Percentiles rank a stretch among this genome's conserved stretches.
These are phyloP conservation scores for Felis catus DNA, from an alignment of 2,113 vertebrate species.

Conservation along the genomic window F.catus_Fca126_mat1.0 CM031424.1:2918001-2918500, in stretches of 20 bases:
- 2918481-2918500: background rate
- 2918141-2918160: background rate
- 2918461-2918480: background rate
- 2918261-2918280: background rate
- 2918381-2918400: background rate
- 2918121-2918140: background rate
- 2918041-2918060: background rate
- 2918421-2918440: background rate
- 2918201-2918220: background rate
- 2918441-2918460: background rate
- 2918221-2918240: background rate
- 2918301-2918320: background rate
- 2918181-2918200: background rate
- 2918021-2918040: background rate
- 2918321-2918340: no score
- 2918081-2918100: background rate
- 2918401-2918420: background rate
- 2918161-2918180: background rate
- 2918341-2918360: background rate
- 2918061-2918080: background rate
- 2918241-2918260: background rate
- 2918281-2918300: background rate
- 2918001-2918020: background rate
- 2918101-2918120: background rate
- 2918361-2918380: background rate